Evolutionary conservation across 2,113 vertebrate species (phyloP), one percentile per base, ranked within the genome.

Genomic region (Coryphaenoides rupestris): DNA sequence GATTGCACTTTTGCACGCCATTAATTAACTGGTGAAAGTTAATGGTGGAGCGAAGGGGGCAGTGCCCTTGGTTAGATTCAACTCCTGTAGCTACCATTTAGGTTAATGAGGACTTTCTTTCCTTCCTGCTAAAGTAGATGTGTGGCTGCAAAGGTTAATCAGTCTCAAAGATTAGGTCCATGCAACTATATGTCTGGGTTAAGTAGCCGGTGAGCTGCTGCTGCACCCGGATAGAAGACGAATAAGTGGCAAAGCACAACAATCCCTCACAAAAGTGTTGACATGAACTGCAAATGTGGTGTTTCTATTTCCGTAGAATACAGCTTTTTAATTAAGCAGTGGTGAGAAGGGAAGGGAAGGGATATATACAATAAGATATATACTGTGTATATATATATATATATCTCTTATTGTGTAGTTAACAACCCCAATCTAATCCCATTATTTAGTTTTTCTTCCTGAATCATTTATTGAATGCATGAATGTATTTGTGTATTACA

Each of bases 111-210:
- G 59, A 70, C 53, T 81, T 77, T 76, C 66, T 66, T 65, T 62
- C 70, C 61, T 73, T 79, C 84, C 70, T 74, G 72, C 63, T 84
- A 82, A 62, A 70, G 70, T 77, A 69, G n/a, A 23, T 46, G 49
- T 53, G 66, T 75, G 45, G 66, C 72, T 74, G 77, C 76, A 72
- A 55, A 61, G 76, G 78, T 83, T 85, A 87, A 84, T 77, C 83
- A 66, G 83, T 75, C 76, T 84, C 75, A 77, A 69, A 86, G 83
- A 86, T 87, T 82, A 40, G 33, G 33, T 12, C n/a, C n/a, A 83
- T 62, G 65, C 73, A 23, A 17, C 68, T 71, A 60, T 49, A 60
- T 59, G 54, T 73, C 66, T 60, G 60, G 66, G 70, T 79, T 73
- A 77, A 78, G 75, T 21, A 58, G 66, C 26, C 19, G 49, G 14